A percentile compares a stretch with the other conserved stretches of the same genome.
Evolutionary conservation across 2,797 vertebrate genomes (phyloP).

Genomic region (Tarsius wallacei): DNA sequence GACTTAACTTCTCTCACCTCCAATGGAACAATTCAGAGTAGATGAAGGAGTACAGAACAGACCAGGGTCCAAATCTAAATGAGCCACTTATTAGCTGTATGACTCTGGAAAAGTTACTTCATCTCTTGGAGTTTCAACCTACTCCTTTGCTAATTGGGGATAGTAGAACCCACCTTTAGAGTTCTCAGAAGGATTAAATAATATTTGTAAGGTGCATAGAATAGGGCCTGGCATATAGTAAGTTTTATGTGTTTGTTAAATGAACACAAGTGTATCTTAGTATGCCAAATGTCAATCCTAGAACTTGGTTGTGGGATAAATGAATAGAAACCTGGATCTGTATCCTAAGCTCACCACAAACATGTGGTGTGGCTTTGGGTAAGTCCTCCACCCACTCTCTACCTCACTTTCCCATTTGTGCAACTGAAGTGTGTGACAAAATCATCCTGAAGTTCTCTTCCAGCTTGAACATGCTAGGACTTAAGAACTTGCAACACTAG

Average conservation of each 20-base stretch:
- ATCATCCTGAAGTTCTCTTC: background rate
- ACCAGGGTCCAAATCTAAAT: background rate
- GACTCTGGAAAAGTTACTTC: background rate
- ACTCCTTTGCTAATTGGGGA: background rate
- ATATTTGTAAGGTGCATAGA: background rate
- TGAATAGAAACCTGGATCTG: background rate
- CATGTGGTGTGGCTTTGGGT: background rate
- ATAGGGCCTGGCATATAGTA: background rate
- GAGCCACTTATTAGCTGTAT: background rate
- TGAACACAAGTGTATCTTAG: background rate
- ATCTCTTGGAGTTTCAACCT: background rate
- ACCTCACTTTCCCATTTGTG: background rate
- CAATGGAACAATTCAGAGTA: background rate
- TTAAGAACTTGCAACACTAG: background rate
- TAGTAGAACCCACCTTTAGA: conserved; percentile 5
- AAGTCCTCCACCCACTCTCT: background rate
- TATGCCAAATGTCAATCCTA: background rate
- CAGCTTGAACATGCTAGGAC: background rate
- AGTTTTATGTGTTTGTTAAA: background rate
- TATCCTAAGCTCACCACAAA: background rate
- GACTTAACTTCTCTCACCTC: conserved; percentile 3
- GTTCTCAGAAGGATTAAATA: background rate
- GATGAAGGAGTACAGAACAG: background rate
- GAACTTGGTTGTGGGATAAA: background rate
- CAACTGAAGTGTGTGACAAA: background rate